Conservation (phyloP, 2,797 vertebrate genomes). For the Anisognathus igniventris region DNA sequence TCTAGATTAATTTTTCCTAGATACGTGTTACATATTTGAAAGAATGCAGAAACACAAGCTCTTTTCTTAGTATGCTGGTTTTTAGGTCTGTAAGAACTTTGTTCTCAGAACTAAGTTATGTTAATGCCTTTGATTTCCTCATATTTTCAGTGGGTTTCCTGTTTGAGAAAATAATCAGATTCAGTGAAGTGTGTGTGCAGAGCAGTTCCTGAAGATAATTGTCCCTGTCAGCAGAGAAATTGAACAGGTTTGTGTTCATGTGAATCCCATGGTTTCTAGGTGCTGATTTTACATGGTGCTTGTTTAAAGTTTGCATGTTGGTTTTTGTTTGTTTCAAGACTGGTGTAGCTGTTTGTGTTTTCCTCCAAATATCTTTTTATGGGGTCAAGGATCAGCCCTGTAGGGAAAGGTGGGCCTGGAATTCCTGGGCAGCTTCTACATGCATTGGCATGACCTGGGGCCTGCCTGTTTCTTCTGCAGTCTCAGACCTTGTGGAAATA, state of each 20-base stretch:
- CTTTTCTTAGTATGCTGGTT: not conserved
- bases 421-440: not conserved
- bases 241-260: not conserved
- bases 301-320: not conserved
- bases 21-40: accelerated
- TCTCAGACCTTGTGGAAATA: not conserved
- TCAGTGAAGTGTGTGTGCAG: not conserved
- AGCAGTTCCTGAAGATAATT: not conserved
- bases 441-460: accelerated
- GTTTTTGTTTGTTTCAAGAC: not conserved
- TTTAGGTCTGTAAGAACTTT: not conserved
- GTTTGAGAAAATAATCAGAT: not conserved
- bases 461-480: not conserved
- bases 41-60: not conserved
- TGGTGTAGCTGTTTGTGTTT: not conserved
- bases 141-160: not conserved
- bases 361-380: not conserved
- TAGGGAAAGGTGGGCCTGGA: not conserved
- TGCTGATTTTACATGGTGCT: not conserved
- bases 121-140: not conserved
- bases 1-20: not conserved
- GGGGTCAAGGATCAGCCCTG: not conserved
- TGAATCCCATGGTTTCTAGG: not conserved
- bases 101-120: not conserved
- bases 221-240: not conserved